phyloP scores from a whole-genome alignment of 2,113 vertebrate species.

The Megaptera novaeangliae region DNA sequence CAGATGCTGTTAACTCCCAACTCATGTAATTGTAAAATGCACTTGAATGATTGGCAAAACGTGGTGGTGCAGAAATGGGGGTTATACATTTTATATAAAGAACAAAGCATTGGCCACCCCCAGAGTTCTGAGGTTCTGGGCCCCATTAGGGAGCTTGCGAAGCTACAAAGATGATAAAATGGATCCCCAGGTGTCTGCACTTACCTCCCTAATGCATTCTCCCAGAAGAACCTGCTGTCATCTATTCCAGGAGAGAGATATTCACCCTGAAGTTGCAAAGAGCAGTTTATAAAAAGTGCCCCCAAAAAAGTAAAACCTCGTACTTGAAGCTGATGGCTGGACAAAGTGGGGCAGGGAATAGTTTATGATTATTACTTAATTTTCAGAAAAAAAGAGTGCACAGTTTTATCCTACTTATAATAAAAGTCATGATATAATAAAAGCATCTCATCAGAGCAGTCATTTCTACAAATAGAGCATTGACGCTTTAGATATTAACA shows the following conservation, averaged over 20 bases:
- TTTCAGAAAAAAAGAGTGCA: conserved; percentile 42
- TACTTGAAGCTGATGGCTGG: conserved; percentile 14
- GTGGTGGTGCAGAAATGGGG: neutral
- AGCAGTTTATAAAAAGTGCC: conserved; percentile 57
- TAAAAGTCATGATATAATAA: conserved; percentile 82
- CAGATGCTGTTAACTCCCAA: neutral
- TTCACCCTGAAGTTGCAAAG: conserved; percentile 47
- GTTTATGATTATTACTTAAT: conserved; percentile 59
- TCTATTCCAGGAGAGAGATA: conserved; percentile 54
- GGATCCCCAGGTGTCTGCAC: conserved; percentile 37
- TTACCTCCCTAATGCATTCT: conserved; percentile 52
- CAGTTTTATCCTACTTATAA: conserved; percentile 78
- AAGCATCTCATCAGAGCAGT: conserved; percentile 81
- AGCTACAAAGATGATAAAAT: conserved; percentile 28
- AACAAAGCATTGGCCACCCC: neutral
- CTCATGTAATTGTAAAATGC: neutral
- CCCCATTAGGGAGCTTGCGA: neutral
- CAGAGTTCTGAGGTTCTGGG: neutral
- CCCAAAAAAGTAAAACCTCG: neutral
- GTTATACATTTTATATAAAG: neutral
- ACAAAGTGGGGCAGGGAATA: conserved; percentile 39
- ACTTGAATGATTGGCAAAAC: conserved; percentile 22
- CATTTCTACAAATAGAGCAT: conserved; percentile 83
- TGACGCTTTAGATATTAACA: conserved; percentile 85
- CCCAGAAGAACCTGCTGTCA: conserved; percentile 10